Base-by-base conservation (phyloP, 2,797 vertebrate genomes). In the Sebastes cheni region DNA sequence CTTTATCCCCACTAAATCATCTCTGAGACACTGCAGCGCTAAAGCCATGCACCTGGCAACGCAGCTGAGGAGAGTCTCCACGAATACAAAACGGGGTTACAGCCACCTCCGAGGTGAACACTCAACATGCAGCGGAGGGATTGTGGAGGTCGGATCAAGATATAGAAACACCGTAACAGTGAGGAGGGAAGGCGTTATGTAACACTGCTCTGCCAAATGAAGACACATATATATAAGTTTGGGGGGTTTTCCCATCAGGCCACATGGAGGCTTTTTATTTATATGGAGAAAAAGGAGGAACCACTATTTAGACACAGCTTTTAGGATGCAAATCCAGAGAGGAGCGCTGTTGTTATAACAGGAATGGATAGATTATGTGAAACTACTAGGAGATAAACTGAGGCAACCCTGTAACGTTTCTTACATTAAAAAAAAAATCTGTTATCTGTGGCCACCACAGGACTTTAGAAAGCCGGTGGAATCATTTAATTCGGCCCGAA, bases 1-100 rank as follows among this genome's bases (percentile, higher is more conserved):
- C 83, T 77, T 68, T 78, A 84, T 75, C 74, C 78, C 12, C 70
- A 42, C 61, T 82, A 85, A 79, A 82, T 70, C 77, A 84, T 52
- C 85, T 16, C 32, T 50, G 84, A 42, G 78, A 84, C 67, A 30
- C 46, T 52, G 69, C 30, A 8, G 61, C 20, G 64, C 56, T 23
- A 68, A 61, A 81, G 58, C 67, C 85, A 39, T 34, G 72, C 73
- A 81, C 75, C 88, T 81, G 79, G 70, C 55, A 62, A 12, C 29
- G 4, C 67, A 74, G 42, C 42, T 72, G 65, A 77, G 81, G 18
- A 52, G 79, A 85, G 69, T 56, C 72, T 25, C 13, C 12, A 23
- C 32, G 34, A 65, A 80, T 75, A 61, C 65, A 18, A 82, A 86
- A 20, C 39, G 71, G 18, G 18, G 46, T 52, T 52, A 52, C 16